These are phyloP conservation scores for Spongilla lacustris DNA, from an alignment of 37 sponge, comb jelly and placozoan species.

Conservation along the genomic window DNA sequence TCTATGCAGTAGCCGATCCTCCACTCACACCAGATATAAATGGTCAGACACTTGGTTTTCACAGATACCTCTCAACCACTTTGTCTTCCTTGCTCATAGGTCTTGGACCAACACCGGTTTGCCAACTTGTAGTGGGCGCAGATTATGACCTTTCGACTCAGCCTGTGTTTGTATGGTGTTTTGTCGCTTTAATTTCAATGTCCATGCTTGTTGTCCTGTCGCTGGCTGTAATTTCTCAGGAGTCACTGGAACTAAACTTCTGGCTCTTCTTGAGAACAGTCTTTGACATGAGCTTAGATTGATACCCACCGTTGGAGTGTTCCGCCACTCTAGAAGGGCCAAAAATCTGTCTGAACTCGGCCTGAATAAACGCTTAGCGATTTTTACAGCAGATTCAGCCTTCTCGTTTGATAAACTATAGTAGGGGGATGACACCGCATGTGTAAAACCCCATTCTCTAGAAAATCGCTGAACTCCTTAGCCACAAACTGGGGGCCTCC, in stretches of 20 bases:
- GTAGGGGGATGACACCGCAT: conserved; percentile 18
- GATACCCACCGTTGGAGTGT: conserved; percentile 59
- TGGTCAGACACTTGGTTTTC: too few species aligned
- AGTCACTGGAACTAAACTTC: not conserved
- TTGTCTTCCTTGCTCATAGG: too few species aligned
- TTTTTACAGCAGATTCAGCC: conserved; percentile 61
- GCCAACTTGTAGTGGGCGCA: too few species aligned
- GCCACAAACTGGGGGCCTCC: conserved; percentile 48
- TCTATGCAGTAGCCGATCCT: too few species aligned
- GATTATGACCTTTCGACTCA: too few species aligned
- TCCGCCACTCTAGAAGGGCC: conserved; percentile 63
- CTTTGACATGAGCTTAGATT: conserved; percentile 57
- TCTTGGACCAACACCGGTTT: too few species aligned
- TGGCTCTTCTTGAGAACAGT: conserved; percentile 34
- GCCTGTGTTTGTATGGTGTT: too few species aligned
- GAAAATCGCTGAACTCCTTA: conserved; percentile 43
- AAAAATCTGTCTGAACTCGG: conserved; percentile 12
- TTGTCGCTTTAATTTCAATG: too few species aligned
- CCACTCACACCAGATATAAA: too few species aligned
- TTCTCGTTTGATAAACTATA: conserved; percentile 61
- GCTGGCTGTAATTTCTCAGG: too few species aligned
- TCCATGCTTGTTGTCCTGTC: too few species aligned
- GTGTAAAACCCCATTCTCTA: conserved; percentile 43
- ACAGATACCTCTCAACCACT: too few species aligned
- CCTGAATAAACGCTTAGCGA: conserved; percentile 43